Evolutionary conservation across 2,888 invertebrate species (phyloP), one percentile per base, ranked within the genome.

Genomic region (Camponotus fellah): DNA sequence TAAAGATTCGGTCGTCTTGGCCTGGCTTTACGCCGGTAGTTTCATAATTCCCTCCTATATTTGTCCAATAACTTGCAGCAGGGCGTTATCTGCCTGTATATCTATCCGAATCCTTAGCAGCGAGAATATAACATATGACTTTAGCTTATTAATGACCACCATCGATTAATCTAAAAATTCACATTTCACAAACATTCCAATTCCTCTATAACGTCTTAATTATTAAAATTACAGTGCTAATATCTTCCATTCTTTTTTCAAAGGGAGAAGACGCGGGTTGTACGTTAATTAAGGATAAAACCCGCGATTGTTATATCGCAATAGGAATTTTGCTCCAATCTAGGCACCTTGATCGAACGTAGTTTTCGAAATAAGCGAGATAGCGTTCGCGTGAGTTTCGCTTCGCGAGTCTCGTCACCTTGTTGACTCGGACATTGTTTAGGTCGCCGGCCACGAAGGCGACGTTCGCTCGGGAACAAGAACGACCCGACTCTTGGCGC

Each of bases 401-500:
- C 49, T 8, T 53, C 49, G 49, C 49, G 49, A n/a, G 64, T 49
- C 75, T 58, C 56, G 60, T 46, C 76, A 80, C 83, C 76, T 77
- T 81, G 85, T 85, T 71, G 83, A 86, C 75, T 68, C 68, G 71
- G 72, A 37, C 66, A 83, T 84, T 88, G 88, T 88, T 90, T 85
- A 83, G 88, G 84, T 85, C 86, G 82, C 56, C 66, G 60, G 83
- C 65, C 34, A 65, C 80, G 81, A 74, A 74, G 75, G 68, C 65
- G 84, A 83, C 49, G 85, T 75, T 79, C 62, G 74, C 60, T 60
- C 72, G 53, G 88, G 81, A 85, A 82, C 80, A 75, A 77, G 83
- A 82, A 82, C 81, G 74, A 21, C 37, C 60, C 46, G 84, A 56
- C 53, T 88, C 86, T 92, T 92, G 91, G 91, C 91, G 86, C 75